Conservation (phyloP, 2,113 vertebrate species). For the Brachyistius frenatus region DNA sequence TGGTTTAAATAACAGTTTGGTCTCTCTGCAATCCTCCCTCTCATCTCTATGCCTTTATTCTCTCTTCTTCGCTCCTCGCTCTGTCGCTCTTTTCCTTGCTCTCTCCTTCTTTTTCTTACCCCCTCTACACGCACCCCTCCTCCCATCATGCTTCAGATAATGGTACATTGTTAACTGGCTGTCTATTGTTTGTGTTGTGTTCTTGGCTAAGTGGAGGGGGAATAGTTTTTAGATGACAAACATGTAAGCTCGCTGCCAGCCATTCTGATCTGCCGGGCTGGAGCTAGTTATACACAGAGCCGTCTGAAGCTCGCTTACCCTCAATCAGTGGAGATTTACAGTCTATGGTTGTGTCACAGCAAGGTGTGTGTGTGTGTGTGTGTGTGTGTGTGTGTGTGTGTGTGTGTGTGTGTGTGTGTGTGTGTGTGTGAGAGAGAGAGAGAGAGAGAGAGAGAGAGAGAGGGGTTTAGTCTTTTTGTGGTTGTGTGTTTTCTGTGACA, state of each 20-base stretch:
- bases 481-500: constrained; percentile 44
- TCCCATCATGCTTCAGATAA: constrained; percentile 76
- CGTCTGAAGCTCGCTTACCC: constrained; percentile 77
- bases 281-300: constrained; percentile 70
- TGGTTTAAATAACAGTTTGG: constrained; percentile 85
- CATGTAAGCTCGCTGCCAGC: constrained; percentile 90
- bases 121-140: constrained; percentile 37
- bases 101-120: constrained; percentile 36
- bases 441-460: too few relatives aligned
- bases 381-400: background rate
- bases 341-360: constrained; percentile 47
- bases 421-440: too few relatives aligned
- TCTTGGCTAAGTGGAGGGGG: constrained; percentile 89
- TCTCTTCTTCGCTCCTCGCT: constrained; percentile 47
- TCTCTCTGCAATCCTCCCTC: constrained; percentile 73
- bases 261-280: constrained; percentile 89
- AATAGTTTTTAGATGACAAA: constrained; percentile 98
- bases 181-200: constrained; percentile 91
- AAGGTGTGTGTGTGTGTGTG: constrained; percentile 16
- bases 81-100: constrained; percentile 53
- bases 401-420: constrained; percentile 29
- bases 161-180: constrained; percentile 83
- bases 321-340: constrained; percentile 78
- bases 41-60: constrained; percentile 75
- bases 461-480: too few relatives aligned